Conservation (phyloP, 2,888 invertebrate species). For the Glomeris marginata region DNA sequence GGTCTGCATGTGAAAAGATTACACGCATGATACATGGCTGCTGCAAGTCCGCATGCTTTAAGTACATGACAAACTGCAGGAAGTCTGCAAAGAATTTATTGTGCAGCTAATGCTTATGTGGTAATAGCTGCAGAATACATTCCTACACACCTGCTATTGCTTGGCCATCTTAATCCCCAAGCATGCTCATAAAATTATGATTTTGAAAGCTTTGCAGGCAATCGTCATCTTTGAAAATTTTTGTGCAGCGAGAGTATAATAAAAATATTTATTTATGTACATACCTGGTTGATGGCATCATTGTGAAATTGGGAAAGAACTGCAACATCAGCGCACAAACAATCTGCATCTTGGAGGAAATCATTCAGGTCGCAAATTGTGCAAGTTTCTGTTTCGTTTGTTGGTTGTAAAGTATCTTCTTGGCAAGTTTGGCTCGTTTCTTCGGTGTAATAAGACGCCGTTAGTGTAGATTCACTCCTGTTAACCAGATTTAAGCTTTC, state of each 20-base stretch:
- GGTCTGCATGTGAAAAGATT: too few relatives aligned
- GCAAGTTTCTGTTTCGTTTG: background rate
- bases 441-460: conserved; percentile 4
- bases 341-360: background rate
- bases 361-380: background rate
- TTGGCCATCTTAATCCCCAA: background rate
- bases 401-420: background rate
- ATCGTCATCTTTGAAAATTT: too few relatives aligned
- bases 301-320: conserved; percentile 50
- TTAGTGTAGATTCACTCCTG: conserved; percentile 2
- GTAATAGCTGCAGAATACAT: too few relatives aligned
- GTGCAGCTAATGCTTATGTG: too few relatives aligned
- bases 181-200: conserved; percentile 13
- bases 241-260: too few relatives aligned
- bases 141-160: too few relatives aligned
- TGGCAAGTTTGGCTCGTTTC: conserved; percentile 4
- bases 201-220: too few relatives aligned
- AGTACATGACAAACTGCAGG: too few relatives aligned
- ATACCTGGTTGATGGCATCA: conserved; percentile 56
- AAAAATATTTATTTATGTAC: too few relatives aligned
- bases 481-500: conserved; percentile 9
- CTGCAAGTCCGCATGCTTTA: background rate
- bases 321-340: background rate
- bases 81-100: too few relatives aligned
- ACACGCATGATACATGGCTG: too few relatives aligned